Evolutionary conservation across 2,797 vertebrate species (phyloP).

Genomic region (Catharus ustulatus): DNA sequence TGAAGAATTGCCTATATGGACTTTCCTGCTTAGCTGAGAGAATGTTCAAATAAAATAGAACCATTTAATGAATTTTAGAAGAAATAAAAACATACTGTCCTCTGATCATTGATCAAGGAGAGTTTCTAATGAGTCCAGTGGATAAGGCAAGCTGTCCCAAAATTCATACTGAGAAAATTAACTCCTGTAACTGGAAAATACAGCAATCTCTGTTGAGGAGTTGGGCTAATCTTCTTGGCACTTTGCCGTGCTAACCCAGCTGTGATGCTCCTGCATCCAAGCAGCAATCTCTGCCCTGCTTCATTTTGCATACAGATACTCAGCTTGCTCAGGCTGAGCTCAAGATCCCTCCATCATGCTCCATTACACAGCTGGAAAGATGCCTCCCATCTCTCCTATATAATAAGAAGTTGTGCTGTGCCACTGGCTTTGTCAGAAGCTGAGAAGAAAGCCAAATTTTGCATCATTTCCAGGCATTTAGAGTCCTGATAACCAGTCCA

Average conservation of each 20-base stretch:
- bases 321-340: background rate
- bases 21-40: background rate
- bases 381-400: background rate
- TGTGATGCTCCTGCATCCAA: background rate
- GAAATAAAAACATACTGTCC: background rate
- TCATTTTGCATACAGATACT: background rate
- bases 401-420: background rate
- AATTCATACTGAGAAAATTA: background rate
- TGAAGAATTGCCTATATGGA: background rate
- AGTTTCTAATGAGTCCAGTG: background rate
- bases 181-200: background rate
- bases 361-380: background rate
- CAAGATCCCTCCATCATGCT: background rate
- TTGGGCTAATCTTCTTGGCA: background rate
- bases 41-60: background rate
- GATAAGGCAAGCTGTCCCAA: background rate
- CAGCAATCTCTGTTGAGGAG: background rate
- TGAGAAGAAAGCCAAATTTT: background rate
- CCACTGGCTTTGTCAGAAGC: background rate
- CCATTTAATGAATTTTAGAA: background rate
- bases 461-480: background rate
- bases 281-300: background rate
- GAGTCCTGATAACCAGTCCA: background rate
- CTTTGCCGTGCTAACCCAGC: fast-evolving
- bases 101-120: background rate